Conservation (phyloP, 2,113 vertebrate genomes). For the Eubucco bourcierii region DNA sequence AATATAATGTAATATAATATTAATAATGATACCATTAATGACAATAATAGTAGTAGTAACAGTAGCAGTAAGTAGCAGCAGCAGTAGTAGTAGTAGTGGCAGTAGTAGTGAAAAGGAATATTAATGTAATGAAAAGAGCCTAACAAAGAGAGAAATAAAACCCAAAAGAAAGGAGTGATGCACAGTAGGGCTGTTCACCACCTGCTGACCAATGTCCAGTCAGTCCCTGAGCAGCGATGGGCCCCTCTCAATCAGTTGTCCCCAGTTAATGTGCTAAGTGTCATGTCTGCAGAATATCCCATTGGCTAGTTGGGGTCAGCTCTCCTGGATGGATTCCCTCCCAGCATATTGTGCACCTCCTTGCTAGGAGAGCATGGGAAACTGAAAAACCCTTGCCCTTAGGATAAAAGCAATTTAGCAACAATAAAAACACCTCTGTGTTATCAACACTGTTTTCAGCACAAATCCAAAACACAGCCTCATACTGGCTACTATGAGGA, state of each 20-base stretch:
- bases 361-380: background rate
- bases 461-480: background rate
- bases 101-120: background rate
- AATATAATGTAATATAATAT: background rate
- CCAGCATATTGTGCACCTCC: background rate
- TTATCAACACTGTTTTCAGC: background rate
- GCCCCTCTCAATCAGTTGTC: background rate
- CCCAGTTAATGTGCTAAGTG: no score
- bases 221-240: background rate
- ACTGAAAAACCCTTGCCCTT: background rate
- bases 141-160: background rate
- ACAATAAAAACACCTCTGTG: background rate
- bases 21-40: background rate
- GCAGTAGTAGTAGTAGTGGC: no score
- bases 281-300: background rate
- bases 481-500: background rate
- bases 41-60: no score
- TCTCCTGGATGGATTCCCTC: background rate
- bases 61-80: no score
- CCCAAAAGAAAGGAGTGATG: background rate
- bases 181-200: background rate
- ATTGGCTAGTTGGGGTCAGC: background rate
- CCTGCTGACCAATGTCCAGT: background rate
- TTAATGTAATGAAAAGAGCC: background rate
- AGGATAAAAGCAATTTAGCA: background rate